Percentiles rank a stretch among this genome's conserved stretches.
Evolutionary conservation across 2,888 invertebrate species (phyloP).

Genomic region (Pammene aurita): DNA sequence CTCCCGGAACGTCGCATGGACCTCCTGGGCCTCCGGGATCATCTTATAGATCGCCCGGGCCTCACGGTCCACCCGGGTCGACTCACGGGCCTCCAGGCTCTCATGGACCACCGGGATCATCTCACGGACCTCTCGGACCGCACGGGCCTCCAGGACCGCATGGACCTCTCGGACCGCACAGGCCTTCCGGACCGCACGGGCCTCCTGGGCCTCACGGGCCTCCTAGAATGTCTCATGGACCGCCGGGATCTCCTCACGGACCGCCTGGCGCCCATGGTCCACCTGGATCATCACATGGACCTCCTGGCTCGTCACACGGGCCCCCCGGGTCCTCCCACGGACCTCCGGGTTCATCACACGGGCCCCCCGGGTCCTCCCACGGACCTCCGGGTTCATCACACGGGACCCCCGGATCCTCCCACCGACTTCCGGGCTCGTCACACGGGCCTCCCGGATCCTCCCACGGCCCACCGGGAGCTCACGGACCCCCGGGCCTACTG

Average conservation of each 20-base stretch:
- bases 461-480: constrained; percentile 2
- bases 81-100: constrained; percentile 41
- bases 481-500: not conserved
- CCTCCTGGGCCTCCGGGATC: constrained; percentile 34
- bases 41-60: constrained; percentile 40
- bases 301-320: not conserved
- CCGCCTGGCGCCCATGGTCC: not conserved
- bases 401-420: not conserved
- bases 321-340: not conserved
- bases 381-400: not conserved
- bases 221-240: not conserved
- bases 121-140: constrained; percentile 41
- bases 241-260: not conserved
- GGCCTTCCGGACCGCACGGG: not conserved
- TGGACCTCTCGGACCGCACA: not conserved
- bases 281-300: not conserved
- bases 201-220: not conserved
- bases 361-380: not conserved
- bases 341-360: not conserved
- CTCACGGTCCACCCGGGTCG: constrained; percentile 8
- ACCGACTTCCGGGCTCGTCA: constrained; percentile 42
- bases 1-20: constrained; percentile 1
- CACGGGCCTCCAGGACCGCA: constrained; percentile 37
- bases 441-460: not conserved
- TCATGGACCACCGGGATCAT: not conserved